Evolutionary conservation across 2,113 vertebrate species (phyloP).

Genomic region (Microtus ochrogaster): DNA sequence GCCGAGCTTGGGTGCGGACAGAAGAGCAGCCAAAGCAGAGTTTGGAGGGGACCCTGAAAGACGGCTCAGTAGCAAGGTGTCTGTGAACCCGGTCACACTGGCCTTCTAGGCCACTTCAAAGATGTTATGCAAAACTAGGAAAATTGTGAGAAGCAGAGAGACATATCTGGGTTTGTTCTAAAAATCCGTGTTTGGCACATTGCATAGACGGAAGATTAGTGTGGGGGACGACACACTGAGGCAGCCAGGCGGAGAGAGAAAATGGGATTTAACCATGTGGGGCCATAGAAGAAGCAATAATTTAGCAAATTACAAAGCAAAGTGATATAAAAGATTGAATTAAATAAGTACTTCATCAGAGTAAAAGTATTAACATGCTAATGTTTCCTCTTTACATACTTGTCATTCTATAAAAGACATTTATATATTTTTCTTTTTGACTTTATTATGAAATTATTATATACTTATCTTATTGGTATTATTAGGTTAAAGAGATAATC

Average conservation of each 20-base stretch:
- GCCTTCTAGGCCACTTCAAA: neutral
- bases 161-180: neutral
- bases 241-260: neutral
- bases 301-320: neutral
- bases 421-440: slow-evolving; percentile 47
- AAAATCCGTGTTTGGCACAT: neutral
- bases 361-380: slow-evolving; percentile 53
- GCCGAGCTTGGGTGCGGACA: neutral
- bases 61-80: neutral
- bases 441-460: slow-evolving; percentile 46
- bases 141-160: neutral
- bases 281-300: neutral
- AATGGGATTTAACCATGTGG: neutral
- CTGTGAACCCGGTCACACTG: too few species aligned
- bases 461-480: slow-evolving; percentile 30
- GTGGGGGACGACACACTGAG: fast-evolving
- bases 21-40: neutral
- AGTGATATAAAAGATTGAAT: neutral
- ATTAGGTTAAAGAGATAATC: slow-evolving; percentile 45
- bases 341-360: slow-evolving; percentile 3
- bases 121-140: neutral
- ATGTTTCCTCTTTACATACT: neutral
- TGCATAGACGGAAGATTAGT: neutral
- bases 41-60: neutral
- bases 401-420: neutral